Evolutionary conservation across 1,140 invertebrate species (phyloP).

Genomic region (Papilio dardanus): DNA sequence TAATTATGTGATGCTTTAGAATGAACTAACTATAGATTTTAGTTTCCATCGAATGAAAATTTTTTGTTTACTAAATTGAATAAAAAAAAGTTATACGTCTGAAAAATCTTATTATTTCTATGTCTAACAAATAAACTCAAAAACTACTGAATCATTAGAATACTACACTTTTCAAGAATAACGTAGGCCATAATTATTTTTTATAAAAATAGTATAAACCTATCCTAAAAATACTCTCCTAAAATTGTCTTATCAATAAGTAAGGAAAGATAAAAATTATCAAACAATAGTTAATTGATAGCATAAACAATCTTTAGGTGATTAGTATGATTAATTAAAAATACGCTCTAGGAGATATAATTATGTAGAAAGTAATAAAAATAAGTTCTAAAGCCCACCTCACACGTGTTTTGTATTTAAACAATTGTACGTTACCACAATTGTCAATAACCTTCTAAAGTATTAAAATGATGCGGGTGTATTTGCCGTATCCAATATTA

Average conservation of each 20-base stretch:
- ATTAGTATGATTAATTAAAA: constrained; percentile 2
- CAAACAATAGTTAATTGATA: constrained; percentile 1
- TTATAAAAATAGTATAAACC: neutral
- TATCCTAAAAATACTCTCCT: neutral
- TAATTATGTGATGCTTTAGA: no score
- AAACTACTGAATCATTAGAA: neutral
- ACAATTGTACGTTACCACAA: constrained; percentile 45
- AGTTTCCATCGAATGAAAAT: no score
- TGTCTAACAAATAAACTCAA: neutral
- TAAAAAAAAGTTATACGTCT: no score
- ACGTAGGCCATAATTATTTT: neutral
- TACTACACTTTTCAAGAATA: neutral
- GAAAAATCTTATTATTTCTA: no score
- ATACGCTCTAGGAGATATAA: neutral
- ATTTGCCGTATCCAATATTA: constrained; percentile 31
- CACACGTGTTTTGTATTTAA: constrained; percentile 43
- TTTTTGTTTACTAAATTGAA: no score
- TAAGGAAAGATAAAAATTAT: neutral
- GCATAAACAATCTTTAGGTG: neutral
- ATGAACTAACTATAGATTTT: no score
- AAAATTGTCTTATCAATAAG: neutral
- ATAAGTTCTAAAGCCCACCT: neutral
- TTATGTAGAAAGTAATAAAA: neutral
- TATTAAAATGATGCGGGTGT: constrained; percentile 41
- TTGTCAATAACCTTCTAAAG: constrained; percentile 45